Percentiles rank a stretch among this genome's conserved stretches.
Conservation (phyloP, 2,888 invertebrate genomes). For the Stratiomys singularior region DNA sequence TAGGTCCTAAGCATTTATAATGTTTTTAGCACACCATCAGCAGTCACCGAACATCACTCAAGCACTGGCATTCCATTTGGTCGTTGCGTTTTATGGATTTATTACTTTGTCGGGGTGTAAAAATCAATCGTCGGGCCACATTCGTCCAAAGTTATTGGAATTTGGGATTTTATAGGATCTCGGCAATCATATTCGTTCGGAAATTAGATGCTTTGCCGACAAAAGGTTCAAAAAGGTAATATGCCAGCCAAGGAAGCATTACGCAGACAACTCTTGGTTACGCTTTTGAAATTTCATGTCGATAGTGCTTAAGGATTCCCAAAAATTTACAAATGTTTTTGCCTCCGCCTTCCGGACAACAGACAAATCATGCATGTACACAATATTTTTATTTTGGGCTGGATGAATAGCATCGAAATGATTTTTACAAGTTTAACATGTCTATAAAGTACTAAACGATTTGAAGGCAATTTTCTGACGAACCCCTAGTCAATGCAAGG, state of each 20-base stretch:
- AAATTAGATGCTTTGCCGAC: constrained; percentile 39
- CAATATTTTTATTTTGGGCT: constrained; percentile 24
- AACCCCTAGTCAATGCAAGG: constrained; percentile 23
- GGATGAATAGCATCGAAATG: constrained; percentile 26
- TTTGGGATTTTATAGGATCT: constrained; percentile 35
- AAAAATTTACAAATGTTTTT: constrained; percentile 13
- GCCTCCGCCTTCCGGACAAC: constrained; percentile 3
- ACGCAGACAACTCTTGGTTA: background rate
- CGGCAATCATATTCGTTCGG: constrained; percentile 10
- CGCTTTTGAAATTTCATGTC: background rate
- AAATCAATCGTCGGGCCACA: constrained; percentile 13
- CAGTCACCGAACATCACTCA: background rate
- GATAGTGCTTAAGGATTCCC: constrained; percentile 1
- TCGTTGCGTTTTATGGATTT: constrained; percentile 47
- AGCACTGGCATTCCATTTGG: background rate
- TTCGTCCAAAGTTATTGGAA: constrained; percentile 8
- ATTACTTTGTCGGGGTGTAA: constrained; percentile 43
- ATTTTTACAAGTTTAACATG: constrained; percentile 49
- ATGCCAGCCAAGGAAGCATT: background rate
- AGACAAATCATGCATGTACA: background rate
- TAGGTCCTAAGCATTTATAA: constrained; percentile 47
- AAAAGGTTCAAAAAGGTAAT: constrained; percentile 32
- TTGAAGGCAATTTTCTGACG: constrained; percentile 30
- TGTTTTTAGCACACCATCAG: constrained; percentile 24
- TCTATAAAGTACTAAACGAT: constrained; percentile 51